These are phyloP conservation scores for Labroides dimidiatus DNA, from an alignment of 2,797 vertebrate genomes.

Conservation along the genomic window DNA sequence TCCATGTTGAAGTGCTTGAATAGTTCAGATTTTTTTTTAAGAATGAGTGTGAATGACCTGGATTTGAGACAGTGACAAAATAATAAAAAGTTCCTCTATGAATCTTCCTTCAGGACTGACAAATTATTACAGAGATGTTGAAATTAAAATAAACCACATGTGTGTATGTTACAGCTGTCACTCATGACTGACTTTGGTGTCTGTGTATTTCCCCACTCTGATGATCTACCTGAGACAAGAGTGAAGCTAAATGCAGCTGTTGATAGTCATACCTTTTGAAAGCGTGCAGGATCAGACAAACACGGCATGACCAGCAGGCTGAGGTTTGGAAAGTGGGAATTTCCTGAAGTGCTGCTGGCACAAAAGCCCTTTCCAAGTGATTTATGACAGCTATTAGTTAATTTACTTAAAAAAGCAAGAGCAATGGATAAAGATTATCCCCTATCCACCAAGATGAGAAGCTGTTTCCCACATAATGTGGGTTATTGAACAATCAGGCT, in stretches of 20 bases:
- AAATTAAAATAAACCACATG: too few species aligned
- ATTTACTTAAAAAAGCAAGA: conserved; percentile 46
- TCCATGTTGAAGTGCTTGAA: too few species aligned
- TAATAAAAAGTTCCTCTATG: too few species aligned
- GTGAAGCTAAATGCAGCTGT: conserved; percentile 37
- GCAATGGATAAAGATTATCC: conserved; percentile 32
- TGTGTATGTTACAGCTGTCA: conserved; percentile 17
- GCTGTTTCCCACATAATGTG: conserved; percentile 2
- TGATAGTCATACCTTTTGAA: conserved; percentile 42
- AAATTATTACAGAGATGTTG: too few species aligned
- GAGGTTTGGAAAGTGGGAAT: conserved; percentile 54
- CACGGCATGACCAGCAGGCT: conserved; percentile 42
- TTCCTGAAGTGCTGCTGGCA: conserved; percentile 43
- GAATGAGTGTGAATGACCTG: too few species aligned
- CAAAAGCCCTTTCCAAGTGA: conserved; percentile 23
- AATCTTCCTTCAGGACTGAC: too few species aligned
- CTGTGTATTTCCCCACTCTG: conserved; percentile 19
- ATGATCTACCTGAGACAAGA: conserved; percentile 40
- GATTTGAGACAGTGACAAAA: too few species aligned
- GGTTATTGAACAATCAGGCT: conserved; percentile 2
- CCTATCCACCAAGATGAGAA: conserved; percentile 7
- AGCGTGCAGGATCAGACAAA: conserved; percentile 56
- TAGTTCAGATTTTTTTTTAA: too few species aligned
- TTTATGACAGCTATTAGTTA: conserved; percentile 46
- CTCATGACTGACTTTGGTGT: conserved; percentile 8